Evolutionary conservation across 2,888 invertebrate genomes (phyloP).

Genomic region (Acrobasis repandana): DNA sequence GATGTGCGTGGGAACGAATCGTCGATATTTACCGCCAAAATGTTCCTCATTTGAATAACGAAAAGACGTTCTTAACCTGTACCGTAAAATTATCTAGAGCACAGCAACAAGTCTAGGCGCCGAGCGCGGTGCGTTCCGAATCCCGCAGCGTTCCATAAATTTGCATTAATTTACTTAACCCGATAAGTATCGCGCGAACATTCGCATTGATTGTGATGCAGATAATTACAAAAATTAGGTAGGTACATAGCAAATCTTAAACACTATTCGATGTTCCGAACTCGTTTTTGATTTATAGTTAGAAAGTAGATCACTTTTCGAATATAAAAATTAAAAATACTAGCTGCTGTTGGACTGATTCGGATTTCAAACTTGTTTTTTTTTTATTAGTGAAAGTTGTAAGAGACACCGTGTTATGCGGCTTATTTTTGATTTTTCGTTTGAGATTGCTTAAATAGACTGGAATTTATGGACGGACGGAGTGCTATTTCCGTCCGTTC

Average conservation of each 20-base stretch:
- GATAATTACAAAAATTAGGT: conserved; percentile 45
- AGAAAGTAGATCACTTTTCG: conserved; percentile 18
- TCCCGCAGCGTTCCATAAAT: conserved; percentile 52
- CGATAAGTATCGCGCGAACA: conserved; percentile 57
- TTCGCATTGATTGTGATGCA: conserved; percentile 55
- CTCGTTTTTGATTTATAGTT: conserved; percentile 13
- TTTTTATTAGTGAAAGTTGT: conserved; percentile 51
- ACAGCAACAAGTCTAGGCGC: conserved; percentile 40
- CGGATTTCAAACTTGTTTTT: conserved; percentile 31
- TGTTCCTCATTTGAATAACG: conserved; percentile 19
- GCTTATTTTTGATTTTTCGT: conserved; percentile 78
- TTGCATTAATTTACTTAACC: conserved; percentile 62
- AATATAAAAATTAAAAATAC: conserved; percentile 18
- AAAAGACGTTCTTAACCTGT: conserved; percentile 26
- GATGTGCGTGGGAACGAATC: conserved; percentile 16
- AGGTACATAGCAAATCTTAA: conserved; percentile 17
- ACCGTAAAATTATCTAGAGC: conserved; percentile 32
- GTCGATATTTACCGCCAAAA: conserved; percentile 24
- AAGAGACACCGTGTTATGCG: conserved; percentile 63
- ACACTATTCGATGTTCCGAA: not conserved
- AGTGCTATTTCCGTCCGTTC: conserved; percentile 80
- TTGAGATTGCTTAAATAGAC: conserved; percentile 79
- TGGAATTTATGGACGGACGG: conserved; percentile 76
- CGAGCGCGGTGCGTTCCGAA: conserved; percentile 39
- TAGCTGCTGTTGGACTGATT: conserved; percentile 11